phyloP scores from a whole-genome alignment of 2,113 vertebrate species.

The Sinocyclocheilus anshuiensis region DNA sequence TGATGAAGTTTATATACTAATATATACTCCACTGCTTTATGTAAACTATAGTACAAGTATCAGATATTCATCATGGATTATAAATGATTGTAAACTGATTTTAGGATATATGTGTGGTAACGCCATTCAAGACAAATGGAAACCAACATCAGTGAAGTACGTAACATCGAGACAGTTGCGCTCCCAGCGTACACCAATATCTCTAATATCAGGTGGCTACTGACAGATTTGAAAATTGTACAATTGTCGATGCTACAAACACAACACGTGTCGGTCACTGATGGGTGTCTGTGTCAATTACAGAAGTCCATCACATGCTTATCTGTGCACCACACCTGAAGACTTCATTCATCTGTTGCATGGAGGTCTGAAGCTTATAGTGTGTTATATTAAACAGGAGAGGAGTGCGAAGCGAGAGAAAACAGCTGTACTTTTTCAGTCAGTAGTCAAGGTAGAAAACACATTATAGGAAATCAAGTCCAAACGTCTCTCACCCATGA shows the following conservation, averaged over 20 bases:
- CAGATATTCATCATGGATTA: conserved; percentile 43
- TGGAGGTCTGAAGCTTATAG: conserved; percentile 51
- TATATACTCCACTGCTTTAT: conserved; percentile 13
- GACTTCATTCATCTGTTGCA: conserved; percentile 50
- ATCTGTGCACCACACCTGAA: conserved; percentile 61
- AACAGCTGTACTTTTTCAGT: conserved; percentile 58
- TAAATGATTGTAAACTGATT: conserved; percentile 64
- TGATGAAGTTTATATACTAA: conserved; percentile 16
- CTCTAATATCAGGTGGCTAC: conserved; percentile 60
- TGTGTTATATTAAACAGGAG: conserved; percentile 39
- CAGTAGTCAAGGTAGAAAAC: conserved; percentile 48
- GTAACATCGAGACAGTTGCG: conserved; percentile 27
- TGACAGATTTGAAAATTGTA: conserved; percentile 35
- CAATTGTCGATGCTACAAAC: conserved; percentile 24
- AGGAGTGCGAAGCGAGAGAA: conserved; percentile 55
- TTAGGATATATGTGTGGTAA: not conserved
- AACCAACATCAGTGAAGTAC: conserved; percentile 20
- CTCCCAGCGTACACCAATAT: conserved; percentile 52
- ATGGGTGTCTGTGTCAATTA: conserved; percentile 56
- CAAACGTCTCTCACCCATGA: conserved; percentile 18
- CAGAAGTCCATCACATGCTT: conserved; percentile 38
- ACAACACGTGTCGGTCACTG: conserved; percentile 48
- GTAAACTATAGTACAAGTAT: conserved; percentile 35
- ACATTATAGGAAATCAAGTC: conserved; percentile 38
- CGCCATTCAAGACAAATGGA: not conserved